Evolutionary conservation across 1,140 invertebrate genomes (phyloP), one percentile per base, ranked within the genome.

Genomic region (Ips nitidus): DNA sequence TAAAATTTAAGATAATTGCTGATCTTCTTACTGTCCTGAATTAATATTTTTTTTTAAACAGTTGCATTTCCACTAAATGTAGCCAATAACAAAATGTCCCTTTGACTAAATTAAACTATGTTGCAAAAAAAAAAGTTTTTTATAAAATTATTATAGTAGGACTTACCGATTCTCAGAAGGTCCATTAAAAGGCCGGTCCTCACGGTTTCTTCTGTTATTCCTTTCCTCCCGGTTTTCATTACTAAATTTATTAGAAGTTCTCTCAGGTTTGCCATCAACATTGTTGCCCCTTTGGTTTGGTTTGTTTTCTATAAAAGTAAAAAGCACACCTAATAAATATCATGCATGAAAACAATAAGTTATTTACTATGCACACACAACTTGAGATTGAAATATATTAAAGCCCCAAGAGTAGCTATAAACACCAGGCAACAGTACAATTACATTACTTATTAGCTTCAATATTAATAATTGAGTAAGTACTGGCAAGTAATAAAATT

Each of bases 181-280:
- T 73, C 78, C 78, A 74, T 80, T 80, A 69, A 74, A 79, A 8
- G 75, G 71, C 66, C 83, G 80, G 72, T 92, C 89, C 75, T 91
- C 89, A 8, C 87, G 84, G 79, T 92, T 91, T 71, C 89, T 84
- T 63, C 87, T 85, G 75, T 91, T 91, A 76, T 90, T 90, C 64
- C 88, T 83, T 73, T 90, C 89, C 74, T 92, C 90, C 52, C 89
- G 84, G 53, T 85, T 86, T 74, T 90, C 89, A 72, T 78, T 79
- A 62, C 71, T 79, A 65, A 76, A 77, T 70, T 77, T 77, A 39
- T 74, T 78, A 55, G 71, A 76, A 62, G 62, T 71, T 8, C 76
- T 72, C 63, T 80, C 79, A 0, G 71, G 65, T 75, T 81, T 80
- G 41, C 73, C 77, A 8, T 81, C 78, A 66, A 63, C 58, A 57